Evolutionary conservation across 2,113 vertebrate species (phyloP).

Genomic region (Tachuris rubrigastra): DNA sequence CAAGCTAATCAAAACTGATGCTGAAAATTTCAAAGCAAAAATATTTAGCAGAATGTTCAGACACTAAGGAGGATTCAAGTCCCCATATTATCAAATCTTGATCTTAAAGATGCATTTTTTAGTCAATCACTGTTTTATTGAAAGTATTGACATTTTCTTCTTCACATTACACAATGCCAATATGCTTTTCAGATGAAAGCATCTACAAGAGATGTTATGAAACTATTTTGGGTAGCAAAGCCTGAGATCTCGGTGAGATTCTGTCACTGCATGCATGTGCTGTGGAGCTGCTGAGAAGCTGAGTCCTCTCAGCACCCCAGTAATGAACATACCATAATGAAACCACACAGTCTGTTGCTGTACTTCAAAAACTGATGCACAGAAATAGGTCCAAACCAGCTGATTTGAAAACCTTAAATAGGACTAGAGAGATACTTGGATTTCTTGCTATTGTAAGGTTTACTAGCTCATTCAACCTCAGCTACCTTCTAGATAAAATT

Average conservation of each 20-base stretch:
- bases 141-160: not conserved
- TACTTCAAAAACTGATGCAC: not conserved
- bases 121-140: not conserved
- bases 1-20: not conserved
- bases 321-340: not conserved
- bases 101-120: not conserved
- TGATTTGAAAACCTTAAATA: not conserved
- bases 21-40: not conserved
- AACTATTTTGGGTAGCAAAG: not conserved
- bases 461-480: not conserved
- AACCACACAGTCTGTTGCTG: not conserved
- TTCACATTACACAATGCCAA: not conserved
- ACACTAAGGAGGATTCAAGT: not conserved
- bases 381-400: not conserved
- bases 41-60: not conserved
- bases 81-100: not conserved
- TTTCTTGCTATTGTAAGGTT: not conserved
- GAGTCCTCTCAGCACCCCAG: not conserved
- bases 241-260: not conserved
- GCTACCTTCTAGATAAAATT: not conserved
- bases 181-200: not conserved
- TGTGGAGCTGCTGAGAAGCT: not conserved
- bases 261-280: not conserved
- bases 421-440: not conserved
- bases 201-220: not conserved